Evolutionary conservation across 2,797 vertebrate species (phyloP), one percentile per base, ranked within the genome.

Genomic region (Squalus acanthias): DNA sequence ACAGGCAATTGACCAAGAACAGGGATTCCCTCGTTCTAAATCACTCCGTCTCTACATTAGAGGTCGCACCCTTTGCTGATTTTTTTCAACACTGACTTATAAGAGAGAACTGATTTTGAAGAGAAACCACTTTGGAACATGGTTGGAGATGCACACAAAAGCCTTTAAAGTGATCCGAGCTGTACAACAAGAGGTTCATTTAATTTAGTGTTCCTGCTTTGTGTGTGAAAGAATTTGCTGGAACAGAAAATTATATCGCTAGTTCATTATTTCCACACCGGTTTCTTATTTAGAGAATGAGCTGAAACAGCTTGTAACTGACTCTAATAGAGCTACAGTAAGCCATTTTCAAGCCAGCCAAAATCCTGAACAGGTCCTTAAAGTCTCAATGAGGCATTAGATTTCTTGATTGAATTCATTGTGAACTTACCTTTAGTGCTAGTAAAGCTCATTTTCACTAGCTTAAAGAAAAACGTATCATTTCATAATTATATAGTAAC

Each of bases 251-350:
- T 76, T 74, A 57, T 60, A 95, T 53, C 94, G 10, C 70, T 72
- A 13, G 93, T 46, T 95, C 63, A 95, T 72, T 72, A 76, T 72
- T 95, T 95, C 70, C 70, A 95, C 94, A 74, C 94, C 94, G 74
- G 50, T 95, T 74, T n/a, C 70, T 95, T 57, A 57, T 57, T 95
- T 26, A 95, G 24, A 95, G 57, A 74, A 46, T 72, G 22, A 50
- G 93, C 29, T 17, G 60, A 92, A 92, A 92, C 26, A 65, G 89
- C 24, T 57, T 50, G 26, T 95, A 95, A 57, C 50, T 53, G 26
- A 95, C 67, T 69, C 69, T 65, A 92, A 88, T 8, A 92, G 89
- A 65, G 13, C 10, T n/a, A 92, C 57, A 74, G 22, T 33, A 53
- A 57, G 13, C 69, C 22, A 74, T 46, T 39, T 57, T 95, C 70